Conservation (phyloP, 2,113 vertebrate genomes). For the Scatophagus argus region DNA sequence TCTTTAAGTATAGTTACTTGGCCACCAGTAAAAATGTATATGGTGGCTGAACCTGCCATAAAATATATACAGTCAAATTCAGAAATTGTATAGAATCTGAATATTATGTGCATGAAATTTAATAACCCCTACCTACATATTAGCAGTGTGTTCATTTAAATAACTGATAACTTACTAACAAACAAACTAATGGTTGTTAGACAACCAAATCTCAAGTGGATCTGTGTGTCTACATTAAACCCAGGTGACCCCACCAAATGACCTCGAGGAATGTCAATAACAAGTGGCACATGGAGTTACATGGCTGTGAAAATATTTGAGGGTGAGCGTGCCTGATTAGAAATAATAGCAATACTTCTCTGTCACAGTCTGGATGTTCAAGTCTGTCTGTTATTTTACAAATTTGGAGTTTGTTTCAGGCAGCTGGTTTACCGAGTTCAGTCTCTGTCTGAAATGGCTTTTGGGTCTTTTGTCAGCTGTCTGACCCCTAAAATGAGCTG, state of each 20-base stretch:
- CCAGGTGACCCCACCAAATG: background rate
- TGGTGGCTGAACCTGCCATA: background rate
- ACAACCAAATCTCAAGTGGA: too few species aligned
- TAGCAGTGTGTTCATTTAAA: background rate
- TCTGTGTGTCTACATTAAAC: background rate
- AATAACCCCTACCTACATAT: background rate
- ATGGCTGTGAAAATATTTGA: conserved; percentile 18
- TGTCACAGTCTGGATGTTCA: background rate
- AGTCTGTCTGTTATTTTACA: background rate
- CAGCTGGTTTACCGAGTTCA: background rate
- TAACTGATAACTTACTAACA: too few species aligned
- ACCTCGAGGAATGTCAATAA: background rate
- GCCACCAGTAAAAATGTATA: background rate
- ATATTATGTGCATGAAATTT: background rate
- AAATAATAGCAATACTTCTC: background rate
- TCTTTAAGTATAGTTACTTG: background rate
- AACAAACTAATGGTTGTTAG: too few species aligned
- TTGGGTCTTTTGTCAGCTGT: background rate
- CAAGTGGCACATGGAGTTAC: too few species aligned
- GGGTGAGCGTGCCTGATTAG: conserved; percentile 1
- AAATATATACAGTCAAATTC: too few species aligned
- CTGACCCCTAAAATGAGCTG: background rate
- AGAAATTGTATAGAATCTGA: too few species aligned
- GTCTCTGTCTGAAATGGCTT: background rate
- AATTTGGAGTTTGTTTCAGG: background rate